These are phyloP conservation scores for Emydura subglobosa DNA, from an alignment of 2,113 vertebrate species.

Conservation along the genomic window DNA sequence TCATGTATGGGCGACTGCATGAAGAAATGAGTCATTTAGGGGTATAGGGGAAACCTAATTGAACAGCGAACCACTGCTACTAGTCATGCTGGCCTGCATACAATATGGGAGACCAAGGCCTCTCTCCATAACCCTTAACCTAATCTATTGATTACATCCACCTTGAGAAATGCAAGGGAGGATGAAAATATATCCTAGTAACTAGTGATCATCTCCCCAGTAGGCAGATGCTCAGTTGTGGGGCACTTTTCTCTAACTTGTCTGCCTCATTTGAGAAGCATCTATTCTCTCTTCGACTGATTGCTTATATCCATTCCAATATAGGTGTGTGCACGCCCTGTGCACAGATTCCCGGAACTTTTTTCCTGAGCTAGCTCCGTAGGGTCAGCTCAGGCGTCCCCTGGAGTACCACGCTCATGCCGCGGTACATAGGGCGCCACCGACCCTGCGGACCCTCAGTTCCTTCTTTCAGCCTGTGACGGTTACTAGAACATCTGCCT, in stretches of 20 bases:
- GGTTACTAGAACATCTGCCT: no score
- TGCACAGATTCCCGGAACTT: no score
- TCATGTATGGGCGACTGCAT: conserved; percentile 10
- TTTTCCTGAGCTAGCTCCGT: no score
- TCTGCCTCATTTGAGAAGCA: accelerated
- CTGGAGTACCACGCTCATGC: no score
- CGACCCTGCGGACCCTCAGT: no score
- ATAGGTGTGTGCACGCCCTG: no score
- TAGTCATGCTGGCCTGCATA: conserved; percentile 29
- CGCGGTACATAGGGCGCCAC: no score
- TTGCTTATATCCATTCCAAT: no score
- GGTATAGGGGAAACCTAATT: neutral
- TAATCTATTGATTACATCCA: neutral
- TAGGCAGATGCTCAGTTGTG: neutral
- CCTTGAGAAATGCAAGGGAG: neutral
- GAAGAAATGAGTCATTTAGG: neutral
- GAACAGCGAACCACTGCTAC: conserved; percentile 21
- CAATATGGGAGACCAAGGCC: accelerated
- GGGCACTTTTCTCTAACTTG: neutral
- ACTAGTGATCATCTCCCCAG: neutral
- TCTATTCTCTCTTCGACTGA: neutral
- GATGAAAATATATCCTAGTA: neutral
- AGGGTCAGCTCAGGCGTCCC: no score
- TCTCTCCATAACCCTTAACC: neutral
- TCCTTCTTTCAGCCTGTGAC: no score